phyloP scores from a whole-genome alignment of 92 coral and sea anemone species.

The Actinostola sp. region DNA sequence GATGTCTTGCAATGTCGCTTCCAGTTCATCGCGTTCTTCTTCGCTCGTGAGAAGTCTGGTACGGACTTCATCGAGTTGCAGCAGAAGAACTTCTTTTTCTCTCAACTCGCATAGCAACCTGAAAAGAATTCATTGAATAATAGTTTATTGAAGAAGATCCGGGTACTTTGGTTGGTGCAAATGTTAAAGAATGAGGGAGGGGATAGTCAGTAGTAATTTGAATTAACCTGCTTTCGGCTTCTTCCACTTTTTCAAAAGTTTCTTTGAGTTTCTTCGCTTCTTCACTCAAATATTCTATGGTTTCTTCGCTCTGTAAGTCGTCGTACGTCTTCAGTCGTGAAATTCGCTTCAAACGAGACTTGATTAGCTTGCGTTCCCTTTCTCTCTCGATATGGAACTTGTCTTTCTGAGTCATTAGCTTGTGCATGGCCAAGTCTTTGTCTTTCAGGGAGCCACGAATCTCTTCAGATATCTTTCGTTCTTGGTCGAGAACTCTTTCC shows the following conservation, averaged over 20 bases:
- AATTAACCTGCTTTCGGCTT: conserved; percentile 71
- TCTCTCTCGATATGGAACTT: conserved; percentile 76
- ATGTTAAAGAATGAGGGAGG: neutral
- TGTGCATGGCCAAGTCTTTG: conserved; percentile 69
- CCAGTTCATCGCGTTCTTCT: conserved; percentile 79
- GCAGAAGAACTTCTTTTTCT: conserved; percentile 65
- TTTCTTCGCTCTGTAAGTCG: conserved; percentile 79
- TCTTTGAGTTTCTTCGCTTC: conserved; percentile 80
- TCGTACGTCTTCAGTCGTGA: conserved; percentile 57
- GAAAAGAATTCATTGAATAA: neutral
- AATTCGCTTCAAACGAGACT: conserved; percentile 65
- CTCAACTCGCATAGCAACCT: conserved; percentile 70
- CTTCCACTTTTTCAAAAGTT: conserved; percentile 81
- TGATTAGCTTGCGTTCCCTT: conserved; percentile 68
- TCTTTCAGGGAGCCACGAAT: conserved; percentile 70
- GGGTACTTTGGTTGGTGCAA: too few relatives aligned
- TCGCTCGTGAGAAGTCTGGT: conserved; percentile 75
- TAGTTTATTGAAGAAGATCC: too few relatives aligned
- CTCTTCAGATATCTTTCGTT: conserved; percentile 76
- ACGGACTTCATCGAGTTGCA: conserved; percentile 77
- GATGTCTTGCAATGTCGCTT: conserved; percentile 58
- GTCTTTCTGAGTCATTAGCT: conserved; percentile 67
- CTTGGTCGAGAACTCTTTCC: conserved; percentile 78
- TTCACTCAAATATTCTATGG: conserved; percentile 74
- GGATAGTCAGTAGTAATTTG: neutral